Base-by-base conservation (phyloP, 2,113 vertebrate genomes). In the Pseudonaja textilis region DNA sequence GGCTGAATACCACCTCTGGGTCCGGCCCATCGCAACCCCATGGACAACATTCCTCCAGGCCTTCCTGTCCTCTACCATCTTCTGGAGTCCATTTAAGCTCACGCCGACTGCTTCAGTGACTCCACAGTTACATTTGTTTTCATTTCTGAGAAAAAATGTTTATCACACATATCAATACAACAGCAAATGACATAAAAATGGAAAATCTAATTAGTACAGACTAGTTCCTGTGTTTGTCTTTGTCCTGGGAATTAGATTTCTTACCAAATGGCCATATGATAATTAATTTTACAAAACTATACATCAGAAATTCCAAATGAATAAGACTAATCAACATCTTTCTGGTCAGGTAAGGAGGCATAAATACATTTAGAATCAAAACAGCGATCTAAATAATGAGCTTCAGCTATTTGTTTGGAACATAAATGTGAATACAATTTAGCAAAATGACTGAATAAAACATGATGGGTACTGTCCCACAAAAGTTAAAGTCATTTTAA, bases 341-440 rank as follows among this genome's bases (percentile, higher is more conserved):
- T 89, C 47, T 92, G 94, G 85, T 95, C 89, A 95, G 54, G 0
- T 45, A 95, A 93, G 94, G 93, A 45, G 47, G 92, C 94, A 89
- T 94, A 96, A 93, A 95, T 93, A 89, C 12, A 25, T 57, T 94
- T 96, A 96, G 94, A 93, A 95, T 95, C 90, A 92, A 95, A 92
- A 92, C 89, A 94, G 95, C 96, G 54, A 85, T 69, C 92, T 56
- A 91, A 90, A 96, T 96, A 97, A 95, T 90, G 87, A 4, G 94
- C 20, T 91, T 39, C 42, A 69, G 12, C 14, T 94, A 47, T 89
- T 87, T 92, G 42, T 59, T 47, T 92, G 64, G 95, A 94, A 94
- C 93, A 94, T 94, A 93, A 93, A 93, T 91, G 96, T 95, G 91
- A 93, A 95, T 95, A 96, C 95, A 95, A 96, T 95, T 0, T 95